Percentiles rank a stretch among this genome's conserved stretches.
phyloP scores from a whole-genome alignment of 2,113 vertebrate species.

The Percina caprodes region DNA sequence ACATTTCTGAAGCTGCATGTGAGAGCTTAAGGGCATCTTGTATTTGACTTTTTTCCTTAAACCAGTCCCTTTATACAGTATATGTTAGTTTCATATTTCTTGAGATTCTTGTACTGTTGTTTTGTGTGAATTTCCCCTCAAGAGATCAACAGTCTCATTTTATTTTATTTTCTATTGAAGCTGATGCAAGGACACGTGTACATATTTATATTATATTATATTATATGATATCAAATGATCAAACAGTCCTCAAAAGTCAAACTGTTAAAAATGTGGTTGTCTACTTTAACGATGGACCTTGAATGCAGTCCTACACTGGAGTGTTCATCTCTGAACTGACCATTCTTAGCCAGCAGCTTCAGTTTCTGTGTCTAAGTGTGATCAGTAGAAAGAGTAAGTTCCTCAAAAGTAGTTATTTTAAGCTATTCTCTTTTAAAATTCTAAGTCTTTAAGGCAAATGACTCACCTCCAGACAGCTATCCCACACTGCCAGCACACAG shows the following conservation, averaged over 20 bases:
- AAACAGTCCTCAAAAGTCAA: background rate
- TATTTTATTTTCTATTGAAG: background rate
- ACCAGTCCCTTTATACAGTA: background rate
- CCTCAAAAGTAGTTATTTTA: background rate
- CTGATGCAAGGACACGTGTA: too few relatives aligned
- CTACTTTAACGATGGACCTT: background rate
- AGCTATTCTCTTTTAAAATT: background rate
- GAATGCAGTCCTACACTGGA: background rate
- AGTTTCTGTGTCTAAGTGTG: background rate
- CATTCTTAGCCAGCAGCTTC: background rate
- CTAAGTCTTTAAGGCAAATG: background rate
- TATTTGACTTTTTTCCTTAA: background rate
- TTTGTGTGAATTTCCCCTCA: background rate
- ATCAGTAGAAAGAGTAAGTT: background rate
- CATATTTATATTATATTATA: background rate
- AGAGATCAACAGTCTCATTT: background rate
- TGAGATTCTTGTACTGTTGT: background rate
- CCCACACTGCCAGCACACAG: constrained; percentile 95
- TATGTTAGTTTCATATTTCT: background rate
- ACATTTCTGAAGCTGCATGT: background rate
- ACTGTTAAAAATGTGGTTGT: background rate
- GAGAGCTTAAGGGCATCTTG: background rate
- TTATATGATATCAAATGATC: background rate
- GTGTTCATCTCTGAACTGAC: background rate
- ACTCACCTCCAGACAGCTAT: constrained; percentile 93